phyloP scores from a whole-genome alignment of 30 jellyfish, hydroid and myxozoan species.

The Aurelia aurita complex sp. Pacific region DNA sequence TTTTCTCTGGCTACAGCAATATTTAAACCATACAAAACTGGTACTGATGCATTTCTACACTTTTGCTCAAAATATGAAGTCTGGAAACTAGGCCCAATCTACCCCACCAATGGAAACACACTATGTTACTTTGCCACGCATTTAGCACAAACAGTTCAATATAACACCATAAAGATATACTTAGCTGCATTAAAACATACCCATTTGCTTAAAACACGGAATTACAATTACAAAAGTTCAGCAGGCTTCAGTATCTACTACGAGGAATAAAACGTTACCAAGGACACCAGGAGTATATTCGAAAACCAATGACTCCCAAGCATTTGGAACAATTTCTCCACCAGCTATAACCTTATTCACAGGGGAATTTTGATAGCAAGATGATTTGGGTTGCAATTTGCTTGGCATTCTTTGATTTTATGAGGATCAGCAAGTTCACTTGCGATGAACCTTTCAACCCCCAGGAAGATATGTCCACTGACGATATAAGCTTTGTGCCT shows the following conservation, averaged over 20 bases:
- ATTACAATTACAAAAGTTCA: neutral
- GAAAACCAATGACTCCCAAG: neutral
- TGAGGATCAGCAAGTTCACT: constrained; percentile 15
- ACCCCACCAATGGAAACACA: neutral
- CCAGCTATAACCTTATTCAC: neutral
- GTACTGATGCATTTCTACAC: neutral
- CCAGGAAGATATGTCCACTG: neutral
- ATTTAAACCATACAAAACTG: neutral
- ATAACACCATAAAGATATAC: neutral
- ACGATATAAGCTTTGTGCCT: constrained; percentile 1
- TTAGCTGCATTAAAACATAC: neutral
- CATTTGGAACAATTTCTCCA: neutral
- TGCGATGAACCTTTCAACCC: constrained; percentile 4
- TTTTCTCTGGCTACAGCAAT: neutral
- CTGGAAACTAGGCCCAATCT: neutral
- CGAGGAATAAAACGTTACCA: constrained; percentile 1
- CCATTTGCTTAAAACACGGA: neutral
- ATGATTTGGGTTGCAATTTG: constrained; percentile 6
- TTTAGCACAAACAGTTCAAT: neutral
- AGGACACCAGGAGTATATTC: neutral
- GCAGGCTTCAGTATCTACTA: neutral
- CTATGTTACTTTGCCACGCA: constrained; percentile 13
- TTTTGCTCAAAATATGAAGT: neutral
- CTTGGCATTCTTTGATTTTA: constrained; percentile 6
- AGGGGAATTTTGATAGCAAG: neutral